phyloP scores from a whole-genome alignment of 2,888 invertebrate genomes.

The Paralinhomoeus sp. region DNA sequence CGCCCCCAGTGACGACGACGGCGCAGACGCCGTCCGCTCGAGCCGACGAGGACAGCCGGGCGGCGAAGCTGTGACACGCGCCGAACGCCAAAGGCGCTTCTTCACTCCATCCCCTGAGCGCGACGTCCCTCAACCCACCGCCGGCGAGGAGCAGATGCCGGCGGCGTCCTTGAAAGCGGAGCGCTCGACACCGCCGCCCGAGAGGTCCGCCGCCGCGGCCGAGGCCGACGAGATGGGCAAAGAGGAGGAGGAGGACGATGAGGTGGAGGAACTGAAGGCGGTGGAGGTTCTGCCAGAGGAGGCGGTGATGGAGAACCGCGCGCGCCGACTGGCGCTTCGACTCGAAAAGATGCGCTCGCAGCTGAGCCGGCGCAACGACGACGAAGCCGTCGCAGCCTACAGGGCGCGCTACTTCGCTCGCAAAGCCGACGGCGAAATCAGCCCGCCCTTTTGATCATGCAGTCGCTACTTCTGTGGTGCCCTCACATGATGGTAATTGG shows the following conservation, averaged over 20 bases:
- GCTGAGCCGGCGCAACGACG: slow-evolving; percentile 1
- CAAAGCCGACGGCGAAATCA: neutral
- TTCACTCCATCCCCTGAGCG: slow-evolving; percentile 3
- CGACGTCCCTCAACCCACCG: too few relatives aligned
- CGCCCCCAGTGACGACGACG: neutral
- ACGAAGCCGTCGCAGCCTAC: slow-evolving; percentile 2
- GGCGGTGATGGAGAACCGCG: too few relatives aligned
- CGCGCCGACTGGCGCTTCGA: neutral
- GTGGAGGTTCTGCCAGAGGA: too few relatives aligned
- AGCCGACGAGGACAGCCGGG: neutral
- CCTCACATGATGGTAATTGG: too few relatives aligned
- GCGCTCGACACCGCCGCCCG: too few relatives aligned
- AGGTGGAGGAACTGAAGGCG: neutral
- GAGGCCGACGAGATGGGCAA: neutral
- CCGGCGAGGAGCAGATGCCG: too few relatives aligned
- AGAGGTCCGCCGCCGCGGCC: too few relatives aligned
- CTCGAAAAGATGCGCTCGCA: neutral
- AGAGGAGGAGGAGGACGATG: neutral
- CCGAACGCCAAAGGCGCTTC: too few relatives aligned
- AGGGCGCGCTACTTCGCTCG: slow-evolving; percentile 4
- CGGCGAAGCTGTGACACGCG: neutral
- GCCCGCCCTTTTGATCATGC: neutral
- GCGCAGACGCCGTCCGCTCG: neutral
- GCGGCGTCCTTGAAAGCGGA: neutral
- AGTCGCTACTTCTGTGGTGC: too few relatives aligned